Percentiles rank a stretch among this genome's conserved stretches.
Evolutionary conservation across 2,888 invertebrate genomes (phyloP).

Genomic region (Cataglyphis livida): DNA sequence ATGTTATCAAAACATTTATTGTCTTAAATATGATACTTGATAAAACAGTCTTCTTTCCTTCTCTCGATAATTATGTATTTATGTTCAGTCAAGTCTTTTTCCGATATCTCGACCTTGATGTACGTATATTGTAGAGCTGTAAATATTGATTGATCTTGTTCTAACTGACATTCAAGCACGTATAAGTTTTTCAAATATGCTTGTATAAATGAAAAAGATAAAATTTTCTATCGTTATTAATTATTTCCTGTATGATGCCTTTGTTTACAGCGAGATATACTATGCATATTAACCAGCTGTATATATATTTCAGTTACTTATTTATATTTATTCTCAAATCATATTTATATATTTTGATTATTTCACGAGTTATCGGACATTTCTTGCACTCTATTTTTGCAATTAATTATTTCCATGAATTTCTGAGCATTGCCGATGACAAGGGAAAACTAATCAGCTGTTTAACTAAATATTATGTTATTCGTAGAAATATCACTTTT

Average conservation of each 20-base stretch:
- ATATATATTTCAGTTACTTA: neutral
- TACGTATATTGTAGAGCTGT: neutral
- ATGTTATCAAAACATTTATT: neutral
- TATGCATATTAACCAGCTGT: neutral
- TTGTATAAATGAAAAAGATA: neutral
- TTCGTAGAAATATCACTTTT: neutral
- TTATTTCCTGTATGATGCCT: neutral
- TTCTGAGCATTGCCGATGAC: neutral
- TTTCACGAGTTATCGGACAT: neutral
- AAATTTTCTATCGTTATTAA: neutral
- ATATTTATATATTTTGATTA: neutral
- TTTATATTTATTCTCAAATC: slow-evolving; percentile 11
- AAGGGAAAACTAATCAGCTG: neutral
- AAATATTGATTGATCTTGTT: neutral
- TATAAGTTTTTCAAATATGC: neutral
- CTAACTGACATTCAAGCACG: neutral
- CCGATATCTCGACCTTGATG: neutral
- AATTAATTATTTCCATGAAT: neutral
- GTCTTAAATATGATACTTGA: neutral
- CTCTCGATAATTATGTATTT: slow-evolving; percentile 2
- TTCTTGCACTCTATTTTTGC: neutral
- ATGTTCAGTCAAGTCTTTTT: neutral
- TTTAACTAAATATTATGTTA: neutral
- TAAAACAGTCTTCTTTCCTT: neutral
- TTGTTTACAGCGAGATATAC: neutral